Conservation (phyloP, 2,797 vertebrate genomes). For the Sebastes ruberrimus region DNA sequence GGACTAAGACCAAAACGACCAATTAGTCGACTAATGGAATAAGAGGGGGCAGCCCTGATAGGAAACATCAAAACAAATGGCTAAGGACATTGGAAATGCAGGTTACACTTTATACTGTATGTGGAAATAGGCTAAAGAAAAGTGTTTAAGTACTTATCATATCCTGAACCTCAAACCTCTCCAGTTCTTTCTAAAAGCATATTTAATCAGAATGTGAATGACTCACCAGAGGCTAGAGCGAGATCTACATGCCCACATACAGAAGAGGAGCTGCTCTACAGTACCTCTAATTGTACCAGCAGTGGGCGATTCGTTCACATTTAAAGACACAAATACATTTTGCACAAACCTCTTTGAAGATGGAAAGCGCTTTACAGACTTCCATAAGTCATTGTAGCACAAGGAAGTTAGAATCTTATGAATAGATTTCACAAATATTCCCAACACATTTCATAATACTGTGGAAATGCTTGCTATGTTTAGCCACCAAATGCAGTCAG, state of each 20-base stretch:
- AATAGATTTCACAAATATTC: not conserved
- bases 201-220: constrained; percentile 38
- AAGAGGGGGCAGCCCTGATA: too few species aligned
- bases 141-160: not conserved
- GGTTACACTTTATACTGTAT: not conserved
- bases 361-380: not conserved
- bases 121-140: not conserved
- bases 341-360: not conserved
- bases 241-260: constrained; percentile 50
- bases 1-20: too few species aligned
- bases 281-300: constrained; percentile 3
- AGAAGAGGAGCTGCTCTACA: constrained; percentile 5
- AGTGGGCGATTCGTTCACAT: constrained; percentile 36
- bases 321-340: constrained; percentile 1
- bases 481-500: not conserved
- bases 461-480: not conserved
- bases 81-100: not conserved
- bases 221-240: constrained; percentile 32
- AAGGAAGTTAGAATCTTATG: not conserved
- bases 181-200: not conserved
- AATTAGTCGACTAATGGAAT: too few species aligned
- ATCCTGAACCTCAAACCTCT: not conserved
- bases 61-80: not conserved
- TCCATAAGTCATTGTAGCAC: not conserved
- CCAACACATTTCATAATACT: not conserved